phyloP scores from a whole-genome alignment of 2,797 vertebrate species.

The Hippopotamyrus pictus region DNA sequence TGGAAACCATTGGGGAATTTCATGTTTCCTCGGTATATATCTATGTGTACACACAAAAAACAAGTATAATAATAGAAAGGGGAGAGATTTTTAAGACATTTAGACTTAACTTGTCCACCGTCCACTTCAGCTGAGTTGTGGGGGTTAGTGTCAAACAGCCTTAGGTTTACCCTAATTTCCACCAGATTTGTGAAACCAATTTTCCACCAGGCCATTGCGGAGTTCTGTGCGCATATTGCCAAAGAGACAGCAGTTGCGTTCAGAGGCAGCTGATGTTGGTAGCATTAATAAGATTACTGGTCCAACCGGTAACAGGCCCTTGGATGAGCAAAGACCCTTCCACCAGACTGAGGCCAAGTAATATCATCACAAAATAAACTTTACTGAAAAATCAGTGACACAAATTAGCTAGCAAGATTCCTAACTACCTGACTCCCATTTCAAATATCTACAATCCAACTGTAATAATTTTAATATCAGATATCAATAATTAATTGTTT shows the following conservation, averaged over 20 bases:
- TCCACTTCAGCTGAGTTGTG: not conserved
- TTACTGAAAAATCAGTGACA: not conserved
- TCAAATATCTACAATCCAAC: no score
- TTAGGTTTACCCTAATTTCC: not conserved
- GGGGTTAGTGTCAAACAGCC: not conserved
- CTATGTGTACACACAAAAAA: not conserved
- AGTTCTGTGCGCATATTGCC: not conserved
- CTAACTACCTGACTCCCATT: not conserved
- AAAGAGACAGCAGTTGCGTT: not conserved
- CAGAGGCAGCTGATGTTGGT: not conserved
- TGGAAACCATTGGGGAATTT: not conserved
- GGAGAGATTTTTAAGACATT: not conserved
- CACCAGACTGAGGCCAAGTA: not conserved
- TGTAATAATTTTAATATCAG: no score
- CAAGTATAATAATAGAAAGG: not conserved
- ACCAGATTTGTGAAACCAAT: not conserved
- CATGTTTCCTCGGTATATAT: not conserved
- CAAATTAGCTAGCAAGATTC: not conserved
- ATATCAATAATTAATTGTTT: no score
- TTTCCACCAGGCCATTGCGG: not conserved
- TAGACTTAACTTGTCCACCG: not conserved
- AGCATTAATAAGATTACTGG: not conserved
- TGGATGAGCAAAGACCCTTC: not conserved
- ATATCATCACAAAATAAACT: not conserved
- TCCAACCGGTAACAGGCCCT: not conserved